Evolutionary conservation across 2,888 invertebrate genomes (phyloP).

Genomic region (Epistrophe grossulariae): DNA sequence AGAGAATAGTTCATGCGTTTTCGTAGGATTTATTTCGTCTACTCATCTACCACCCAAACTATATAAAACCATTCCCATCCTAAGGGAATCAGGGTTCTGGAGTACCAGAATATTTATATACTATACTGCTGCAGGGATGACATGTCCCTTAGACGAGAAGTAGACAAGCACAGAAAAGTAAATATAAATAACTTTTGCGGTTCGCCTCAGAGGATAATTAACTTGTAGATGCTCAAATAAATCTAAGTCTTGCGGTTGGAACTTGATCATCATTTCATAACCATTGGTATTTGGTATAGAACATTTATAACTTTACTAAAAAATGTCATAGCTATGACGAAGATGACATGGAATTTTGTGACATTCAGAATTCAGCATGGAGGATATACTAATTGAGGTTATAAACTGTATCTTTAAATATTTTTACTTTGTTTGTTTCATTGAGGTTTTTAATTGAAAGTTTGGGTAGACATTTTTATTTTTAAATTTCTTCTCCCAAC

Average conservation of each 20-base stretch:
- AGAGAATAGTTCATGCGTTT: constrained; percentile 42
- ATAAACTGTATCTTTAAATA: neutral
- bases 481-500: neutral
- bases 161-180: constrained; percentile 36
- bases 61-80: neutral
- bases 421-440: neutral
- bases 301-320: neutral
- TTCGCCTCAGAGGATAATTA: constrained; percentile 69
- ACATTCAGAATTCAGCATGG: constrained; percentile 5
- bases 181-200: constrained; percentile 73
- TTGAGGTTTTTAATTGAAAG: neutral
- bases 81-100: neutral
- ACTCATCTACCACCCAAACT: neutral
- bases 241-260: constrained; percentile 31
- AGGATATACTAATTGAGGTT: neutral
- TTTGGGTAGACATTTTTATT: neutral
- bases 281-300: constrained; percentile 3
- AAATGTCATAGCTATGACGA: constrained; percentile 8
- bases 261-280: constrained; percentile 33
- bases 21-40: constrained; percentile 4
- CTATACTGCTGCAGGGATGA: constrained; percentile 45
- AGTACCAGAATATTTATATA: constrained; percentile 30
- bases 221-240: constrained; percentile 72
- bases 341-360: neutral
- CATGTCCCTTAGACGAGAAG: constrained; percentile 23